These are phyloP conservation scores for Pungitius pungitius DNA, from an alignment of 2,113 vertebrate species.

Conservation along the genomic window DNA sequence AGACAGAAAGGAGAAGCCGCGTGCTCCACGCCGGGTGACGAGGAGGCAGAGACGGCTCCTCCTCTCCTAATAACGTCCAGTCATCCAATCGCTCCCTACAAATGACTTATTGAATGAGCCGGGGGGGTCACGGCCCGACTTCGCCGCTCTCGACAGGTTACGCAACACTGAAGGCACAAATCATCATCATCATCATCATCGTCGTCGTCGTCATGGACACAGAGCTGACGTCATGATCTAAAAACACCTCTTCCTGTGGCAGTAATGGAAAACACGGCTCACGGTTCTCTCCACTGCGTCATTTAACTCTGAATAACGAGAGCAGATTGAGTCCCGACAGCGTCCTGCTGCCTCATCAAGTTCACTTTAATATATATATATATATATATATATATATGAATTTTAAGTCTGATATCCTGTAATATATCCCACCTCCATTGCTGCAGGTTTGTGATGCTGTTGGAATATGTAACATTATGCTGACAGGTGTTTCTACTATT, in stretches of 20 bases:
- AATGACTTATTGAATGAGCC: neutral
- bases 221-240: neutral
- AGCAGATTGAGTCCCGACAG: conserved; percentile 3
- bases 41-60: too few relatives aligned
- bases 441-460: neutral
- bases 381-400: too few relatives aligned
- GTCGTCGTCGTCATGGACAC: neutral
- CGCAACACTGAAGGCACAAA: neutral
- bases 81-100: neutral
- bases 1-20: too few relatives aligned
- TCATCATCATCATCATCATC: too few relatives aligned
- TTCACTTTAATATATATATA: too few relatives aligned
- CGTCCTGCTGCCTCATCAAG: conserved; percentile 22
- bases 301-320: conserved; percentile 38
- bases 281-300: conserved; percentile 2
- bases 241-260: conserved; percentile 25
- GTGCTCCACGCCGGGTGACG: too few relatives aligned
- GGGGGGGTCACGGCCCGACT: neutral
- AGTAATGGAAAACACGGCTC: neutral
- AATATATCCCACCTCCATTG: neutral
- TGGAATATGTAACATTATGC: neutral
- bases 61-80: too few relatives aligned
- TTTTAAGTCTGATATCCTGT: neutral
- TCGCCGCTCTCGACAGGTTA: neutral
- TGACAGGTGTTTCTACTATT: neutral